Conservation (phyloP, 2,113 vertebrate genomes). For the Colius striatus region DNA sequence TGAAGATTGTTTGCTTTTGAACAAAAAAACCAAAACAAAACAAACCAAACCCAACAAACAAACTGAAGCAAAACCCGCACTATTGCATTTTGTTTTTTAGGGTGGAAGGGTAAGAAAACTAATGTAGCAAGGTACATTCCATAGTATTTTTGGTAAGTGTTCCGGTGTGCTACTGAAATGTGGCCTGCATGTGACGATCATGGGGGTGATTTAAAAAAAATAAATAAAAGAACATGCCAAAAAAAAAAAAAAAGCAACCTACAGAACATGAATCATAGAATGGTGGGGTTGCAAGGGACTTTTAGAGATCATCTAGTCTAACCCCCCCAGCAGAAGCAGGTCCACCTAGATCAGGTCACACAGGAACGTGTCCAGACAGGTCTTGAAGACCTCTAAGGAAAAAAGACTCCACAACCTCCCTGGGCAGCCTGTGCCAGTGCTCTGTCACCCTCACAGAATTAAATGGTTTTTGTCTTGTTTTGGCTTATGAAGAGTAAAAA, state of each 20-base stretch:
- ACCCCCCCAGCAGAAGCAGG: too few species aligned
- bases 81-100: neutral
- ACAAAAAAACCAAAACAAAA: neutral
- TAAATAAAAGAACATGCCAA: neutral
- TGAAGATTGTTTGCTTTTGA: rapidly evolving
- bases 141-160: rapidly evolving
- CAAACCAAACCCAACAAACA: neutral
- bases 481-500: neutral
- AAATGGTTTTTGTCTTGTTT: neutral
- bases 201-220: neutral
- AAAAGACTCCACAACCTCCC: too few species aligned
- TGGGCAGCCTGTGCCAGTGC: too few species aligned
- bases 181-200: neutral
- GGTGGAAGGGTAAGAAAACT: neutral
- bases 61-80: neutral
- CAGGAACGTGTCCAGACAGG: too few species aligned
- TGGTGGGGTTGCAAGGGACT: too few species aligned
- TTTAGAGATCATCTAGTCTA: too few species aligned
- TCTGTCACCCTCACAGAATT: too few species aligned
- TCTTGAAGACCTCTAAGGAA: too few species aligned
- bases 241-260: neutral
- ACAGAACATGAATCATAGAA: neutral
- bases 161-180: neutral
- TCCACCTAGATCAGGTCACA: too few species aligned
- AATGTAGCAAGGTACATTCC: neutral